A percentile compares a stretch with the other conserved stretches of the same genome.
Evolutionary conservation across 2,888 invertebrate genomes (phyloP).

Genomic region (Drosophila mayaguana): DNA sequence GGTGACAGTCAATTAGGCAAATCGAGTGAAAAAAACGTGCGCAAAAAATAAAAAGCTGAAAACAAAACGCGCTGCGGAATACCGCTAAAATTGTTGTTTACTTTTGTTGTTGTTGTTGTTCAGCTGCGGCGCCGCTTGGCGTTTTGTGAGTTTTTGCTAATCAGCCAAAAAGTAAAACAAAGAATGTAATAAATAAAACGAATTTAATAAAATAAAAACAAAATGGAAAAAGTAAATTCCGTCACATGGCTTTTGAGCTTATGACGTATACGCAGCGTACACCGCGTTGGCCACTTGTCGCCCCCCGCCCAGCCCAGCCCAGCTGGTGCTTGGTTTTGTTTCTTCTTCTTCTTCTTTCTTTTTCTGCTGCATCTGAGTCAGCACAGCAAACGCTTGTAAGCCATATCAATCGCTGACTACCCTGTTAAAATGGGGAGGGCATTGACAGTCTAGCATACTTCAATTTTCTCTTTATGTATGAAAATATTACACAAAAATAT

Average conservation of each 20-base stretch:
- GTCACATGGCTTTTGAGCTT: conserved; percentile 28
- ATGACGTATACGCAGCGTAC: conserved; percentile 52
- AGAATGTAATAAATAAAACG: not conserved
- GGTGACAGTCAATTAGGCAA: conserved; percentile 42
- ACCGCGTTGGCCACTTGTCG: conserved; percentile 1
- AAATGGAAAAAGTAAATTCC: conserved; percentile 5
- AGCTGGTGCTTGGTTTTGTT: not conserved
- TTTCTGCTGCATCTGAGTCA: conserved; percentile 1
- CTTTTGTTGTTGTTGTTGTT: not conserved
- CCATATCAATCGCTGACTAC: not conserved
- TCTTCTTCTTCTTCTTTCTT: not conserved
- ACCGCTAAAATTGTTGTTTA: conserved; percentile 11
- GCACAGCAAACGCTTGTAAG: not conserved
- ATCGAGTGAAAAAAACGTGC: conserved; percentile 39
- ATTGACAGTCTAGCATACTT: not conserved
- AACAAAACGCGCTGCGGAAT: conserved; percentile 30
- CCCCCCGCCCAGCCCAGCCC: not conserved
- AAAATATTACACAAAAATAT: not conserved
- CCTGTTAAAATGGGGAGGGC: not conserved
- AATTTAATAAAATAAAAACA: not conserved
- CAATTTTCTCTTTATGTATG: too few relatives aligned
- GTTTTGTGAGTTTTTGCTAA: conserved; percentile 37
- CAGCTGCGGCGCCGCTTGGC: conserved; percentile 10
- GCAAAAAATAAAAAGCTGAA: conserved; percentile 24
- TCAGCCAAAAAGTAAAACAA: conserved; percentile 11